Evolutionary conservation across 2,888 invertebrate species (phyloP).

Genomic region (Rhagium mordax): DNA sequence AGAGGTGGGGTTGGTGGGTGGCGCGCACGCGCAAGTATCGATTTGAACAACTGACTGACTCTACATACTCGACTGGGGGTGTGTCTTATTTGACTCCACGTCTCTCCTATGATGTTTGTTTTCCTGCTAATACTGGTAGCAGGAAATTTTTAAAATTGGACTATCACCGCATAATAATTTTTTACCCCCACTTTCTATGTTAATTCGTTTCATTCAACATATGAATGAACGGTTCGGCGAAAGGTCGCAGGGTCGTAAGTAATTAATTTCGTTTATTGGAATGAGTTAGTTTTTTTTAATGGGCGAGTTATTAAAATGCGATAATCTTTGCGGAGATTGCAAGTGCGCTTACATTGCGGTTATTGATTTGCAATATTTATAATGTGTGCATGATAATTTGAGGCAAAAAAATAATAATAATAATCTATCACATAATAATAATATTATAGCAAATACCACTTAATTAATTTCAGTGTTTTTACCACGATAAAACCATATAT

Average conservation of each 20-base stretch:
- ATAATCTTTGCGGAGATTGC: too few relatives aligned
- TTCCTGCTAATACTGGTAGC: slow-evolving; percentile 36
- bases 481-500: too few relatives aligned
- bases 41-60: slow-evolving; percentile 56
- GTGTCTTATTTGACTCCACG: slow-evolving; percentile 58
- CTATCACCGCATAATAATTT: slow-evolving; percentile 27
- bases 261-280: slow-evolving; percentile 1
- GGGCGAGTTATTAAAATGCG: neutral
- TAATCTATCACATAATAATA: too few relatives aligned
- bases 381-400: too few relatives aligned
- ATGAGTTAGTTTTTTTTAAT: neutral
- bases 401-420: too few relatives aligned
- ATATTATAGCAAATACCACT: too few relatives aligned
- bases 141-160: slow-evolving; percentile 26
- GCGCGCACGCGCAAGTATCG: slow-evolving; percentile 57
- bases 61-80: slow-evolving; percentile 55
- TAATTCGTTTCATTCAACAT: slow-evolving; percentile 27
- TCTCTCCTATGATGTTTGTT: slow-evolving; percentile 43
- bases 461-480: too few relatives aligned
- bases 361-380: too few relatives aligned
- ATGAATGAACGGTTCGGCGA: slow-evolving; percentile 20
- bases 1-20: slow-evolving; percentile 56
- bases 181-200: slow-evolving; percentile 26
- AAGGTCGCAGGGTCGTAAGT: neutral
- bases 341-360: too few relatives aligned